Conservation (phyloP, 2,113 vertebrate species). For the Climacteris rufus region DNA sequence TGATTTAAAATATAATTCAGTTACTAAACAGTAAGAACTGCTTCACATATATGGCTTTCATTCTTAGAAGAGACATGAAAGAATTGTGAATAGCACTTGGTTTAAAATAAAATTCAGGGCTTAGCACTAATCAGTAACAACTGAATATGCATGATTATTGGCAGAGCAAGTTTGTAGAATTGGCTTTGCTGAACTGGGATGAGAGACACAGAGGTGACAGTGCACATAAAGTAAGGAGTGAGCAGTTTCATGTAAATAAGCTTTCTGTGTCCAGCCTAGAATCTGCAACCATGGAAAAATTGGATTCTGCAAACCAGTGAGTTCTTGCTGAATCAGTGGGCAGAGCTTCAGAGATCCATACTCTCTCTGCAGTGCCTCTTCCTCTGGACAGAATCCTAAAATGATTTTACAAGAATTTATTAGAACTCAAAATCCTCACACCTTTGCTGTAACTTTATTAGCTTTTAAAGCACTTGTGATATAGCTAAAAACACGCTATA, state of each 20-base stretch:
- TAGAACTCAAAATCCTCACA: neutral
- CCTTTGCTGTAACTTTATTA: constrained; percentile 36
- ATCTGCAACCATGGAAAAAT: constrained; percentile 28
- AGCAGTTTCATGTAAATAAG: constrained; percentile 57
- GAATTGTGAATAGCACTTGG: neutral
- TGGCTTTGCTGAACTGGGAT: constrained; percentile 19
- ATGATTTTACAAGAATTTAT: constrained; percentile 29
- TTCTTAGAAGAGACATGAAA: neutral
- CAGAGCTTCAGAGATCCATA: constrained; percentile 20
- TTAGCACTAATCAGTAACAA: constrained; percentile 45
- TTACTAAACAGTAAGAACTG: constrained; percentile 1
- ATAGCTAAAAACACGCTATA: constrained; percentile 22
- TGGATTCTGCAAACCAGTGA: constrained; percentile 33
- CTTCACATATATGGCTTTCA: neutral
- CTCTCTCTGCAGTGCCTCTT: neutral
- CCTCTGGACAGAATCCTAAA: constrained; percentile 20
- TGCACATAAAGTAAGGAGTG: constrained; percentile 20
- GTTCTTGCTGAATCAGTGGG: constrained; percentile 45
- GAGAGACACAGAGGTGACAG: constrained; percentile 26
- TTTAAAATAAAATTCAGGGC: constrained; percentile 20
- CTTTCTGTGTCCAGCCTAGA: neutral
- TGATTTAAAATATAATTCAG: constrained; percentile 1
- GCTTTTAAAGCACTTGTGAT: constrained; percentile 19
- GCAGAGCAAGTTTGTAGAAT: constrained; percentile 19
- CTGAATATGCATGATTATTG: constrained; percentile 48